Base-by-base conservation (phyloP, 2,113 vertebrate species). In the Stomatorhinus ivindoensis region DNA sequence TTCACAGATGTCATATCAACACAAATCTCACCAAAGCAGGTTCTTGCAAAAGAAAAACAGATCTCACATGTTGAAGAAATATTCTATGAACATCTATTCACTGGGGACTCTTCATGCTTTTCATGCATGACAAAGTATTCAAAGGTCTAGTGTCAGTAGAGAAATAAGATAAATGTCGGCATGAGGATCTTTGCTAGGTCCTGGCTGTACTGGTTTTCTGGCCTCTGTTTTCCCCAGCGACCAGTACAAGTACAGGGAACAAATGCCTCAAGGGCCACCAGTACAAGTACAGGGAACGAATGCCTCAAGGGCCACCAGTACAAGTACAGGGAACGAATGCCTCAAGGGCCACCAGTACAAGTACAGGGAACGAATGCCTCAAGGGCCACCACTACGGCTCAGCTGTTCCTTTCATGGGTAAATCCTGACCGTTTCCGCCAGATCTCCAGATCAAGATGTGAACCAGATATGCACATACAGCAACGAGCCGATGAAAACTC, bases 401-500 rank as follows among this genome's bases (percentile, higher is more conserved):
- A 24, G 19, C 44, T 11, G 15, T 83, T 39, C 21, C 42, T 17
- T 19, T 83, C 19, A 19, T 6, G 80, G 17, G 4, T 7, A 19
- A 83, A 83, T 46, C 21, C 44, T 46, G 80, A 83, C 17, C 21
- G 47, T 24, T 19, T 83, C 39, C 42, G 0, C 42, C 39, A 44
- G 31, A 82, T 31, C 39, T 82, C 39, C 76, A 44, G 42, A 83
- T 46, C 80, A 47, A 4, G 44, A 83, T 46, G 15, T 21, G 80
- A 47, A 10, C 42, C 21, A 44, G 4, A 80, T 13, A 4, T 6
- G 39, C 31, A 82, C 9, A 84, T 21, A 46, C 44, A 46, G 42
- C 82, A 46, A 10, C 10, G 35, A 39, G 73, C 9, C 39, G 47
- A 88, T 31, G 58, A 76, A 87, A 1, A 91, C 93, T 95, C 93